These are phyloP conservation scores for Perithous albicinctus DNA, from an alignment of 2,888 invertebrate genomes.

Conservation along the genomic window DNA sequence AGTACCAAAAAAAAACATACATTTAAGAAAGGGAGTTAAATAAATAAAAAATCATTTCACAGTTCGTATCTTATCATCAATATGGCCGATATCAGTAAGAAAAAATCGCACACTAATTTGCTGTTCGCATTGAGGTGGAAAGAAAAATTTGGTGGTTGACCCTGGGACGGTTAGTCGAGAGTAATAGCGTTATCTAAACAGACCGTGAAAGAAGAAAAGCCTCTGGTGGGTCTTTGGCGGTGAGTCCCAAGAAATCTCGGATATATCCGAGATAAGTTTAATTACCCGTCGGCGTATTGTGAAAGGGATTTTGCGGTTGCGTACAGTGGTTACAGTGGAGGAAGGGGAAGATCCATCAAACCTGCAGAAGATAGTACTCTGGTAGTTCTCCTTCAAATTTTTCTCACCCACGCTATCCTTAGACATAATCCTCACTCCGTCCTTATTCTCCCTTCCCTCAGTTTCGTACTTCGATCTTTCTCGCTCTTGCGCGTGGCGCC, in stretches of 20 bases:
- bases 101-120: constrained; percentile 41
- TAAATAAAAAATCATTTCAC: constrained; percentile 15
- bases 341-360: constrained; percentile 37
- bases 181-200: constrained; percentile 55
- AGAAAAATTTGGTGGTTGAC: constrained; percentile 41
- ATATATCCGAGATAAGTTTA: constrained; percentile 69
- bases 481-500: constrained; percentile 1
- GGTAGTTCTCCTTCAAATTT: constrained; percentile 51
- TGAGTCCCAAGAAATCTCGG: constrained; percentile 64
- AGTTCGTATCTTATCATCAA: constrained; percentile 27
- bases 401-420: constrained; percentile 33
- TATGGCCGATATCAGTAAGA: constrained; percentile 7
- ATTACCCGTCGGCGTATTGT: constrained; percentile 68
- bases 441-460: not conserved
- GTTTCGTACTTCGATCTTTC: not conserved
- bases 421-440: constrained; percentile 30
- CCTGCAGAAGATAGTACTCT: constrained; percentile 40
- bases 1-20: too few species aligned
- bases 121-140: constrained; percentile 1
- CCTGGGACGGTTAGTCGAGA: constrained; percentile 38
- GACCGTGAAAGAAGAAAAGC: constrained; percentile 40
- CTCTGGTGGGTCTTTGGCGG: constrained; percentile 60
- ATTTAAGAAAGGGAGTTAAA: constrained; percentile 23
- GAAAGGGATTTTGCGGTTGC: constrained; percentile 60
- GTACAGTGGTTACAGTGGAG: constrained; percentile 13